Percentiles rank a stretch among this genome's conserved stretches.
Evolutionary conservation across 2,113 vertebrate species (phyloP).

Genomic region (Tenrec ecaudatus): DNA sequence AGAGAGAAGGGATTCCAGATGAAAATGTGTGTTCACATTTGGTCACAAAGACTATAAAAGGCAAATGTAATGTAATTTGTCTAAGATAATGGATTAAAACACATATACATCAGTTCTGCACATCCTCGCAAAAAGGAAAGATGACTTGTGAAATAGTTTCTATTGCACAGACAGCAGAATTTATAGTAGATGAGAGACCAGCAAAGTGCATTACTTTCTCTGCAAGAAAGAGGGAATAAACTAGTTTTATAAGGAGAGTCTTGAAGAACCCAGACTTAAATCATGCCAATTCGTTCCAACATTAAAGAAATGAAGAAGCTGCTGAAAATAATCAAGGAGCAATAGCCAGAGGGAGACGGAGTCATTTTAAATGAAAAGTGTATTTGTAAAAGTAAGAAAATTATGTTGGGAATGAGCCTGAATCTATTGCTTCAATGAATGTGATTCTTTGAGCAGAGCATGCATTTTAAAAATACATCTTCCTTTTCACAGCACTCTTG

Average conservation of each 20-base stretch:
- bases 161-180: neutral
- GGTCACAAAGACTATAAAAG: slow-evolving; percentile 21
- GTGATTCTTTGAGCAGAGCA: neutral
- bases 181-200: slow-evolving; percentile 26
- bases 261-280: slow-evolving; percentile 19
- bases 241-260: neutral
- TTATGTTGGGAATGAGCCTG: neutral
- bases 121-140: neutral
- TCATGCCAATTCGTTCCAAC: neutral
- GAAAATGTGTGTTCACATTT: slow-evolving; percentile 53
- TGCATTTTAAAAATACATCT: neutral
- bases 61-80: slow-evolving; percentile 51
- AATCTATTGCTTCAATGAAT: neutral
- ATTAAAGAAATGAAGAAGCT: slow-evolving; percentile 22
- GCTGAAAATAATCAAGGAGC: neutral
- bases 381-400: slow-evolving; percentile 28
- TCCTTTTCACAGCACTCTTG: neutral
- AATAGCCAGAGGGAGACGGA: neutral
- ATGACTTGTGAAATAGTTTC: slow-evolving; percentile 7
- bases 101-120: slow-evolving; percentile 14
- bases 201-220: neutral
- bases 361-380: slow-evolving; percentile 33
- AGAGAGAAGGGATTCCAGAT: neutral
- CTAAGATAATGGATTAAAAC: slow-evolving; percentile 35
- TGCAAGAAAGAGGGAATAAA: slow-evolving; percentile 3